A percentile compares a stretch with the other conserved stretches of the same genome.
These are phyloP conservation scores for Apis laboriosa DNA, from an alignment of 1,140 invertebrate genomes.

Conservation along the genomic window DNA sequence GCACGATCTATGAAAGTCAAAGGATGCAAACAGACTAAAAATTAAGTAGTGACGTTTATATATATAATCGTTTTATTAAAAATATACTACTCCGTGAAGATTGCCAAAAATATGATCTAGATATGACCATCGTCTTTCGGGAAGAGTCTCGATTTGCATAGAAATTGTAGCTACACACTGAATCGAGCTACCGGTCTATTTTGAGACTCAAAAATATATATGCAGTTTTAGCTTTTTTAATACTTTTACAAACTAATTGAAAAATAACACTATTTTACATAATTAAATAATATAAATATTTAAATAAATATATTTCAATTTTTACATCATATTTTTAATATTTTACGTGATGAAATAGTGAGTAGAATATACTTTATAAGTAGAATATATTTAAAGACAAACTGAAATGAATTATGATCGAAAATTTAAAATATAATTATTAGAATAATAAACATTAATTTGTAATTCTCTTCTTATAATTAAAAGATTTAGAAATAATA, in stretches of 20 bases:
- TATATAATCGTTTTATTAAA: slow-evolving; percentile 68
- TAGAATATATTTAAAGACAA: background rate
- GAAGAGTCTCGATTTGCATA: slow-evolving; percentile 8
- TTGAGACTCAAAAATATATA: slow-evolving; percentile 68
- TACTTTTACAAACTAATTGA: background rate
- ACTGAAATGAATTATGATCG: no score
- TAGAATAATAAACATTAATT: no score
- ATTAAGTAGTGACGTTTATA: slow-evolving; percentile 42
- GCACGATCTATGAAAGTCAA: background rate
- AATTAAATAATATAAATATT: background rate
- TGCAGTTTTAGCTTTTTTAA: slow-evolving; percentile 62
- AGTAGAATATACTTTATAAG: background rate
- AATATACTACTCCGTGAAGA: slow-evolving; percentile 57
- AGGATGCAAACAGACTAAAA: slow-evolving; percentile 14
- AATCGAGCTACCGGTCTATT: slow-evolving; percentile 63
- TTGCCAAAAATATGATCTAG: slow-evolving; percentile 73
- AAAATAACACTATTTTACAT: background rate
- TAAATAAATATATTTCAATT: background rate
- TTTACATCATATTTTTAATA: background rate
- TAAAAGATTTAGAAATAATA: no score
- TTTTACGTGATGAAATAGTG: no score
- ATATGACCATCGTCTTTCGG: slow-evolving; percentile 45
- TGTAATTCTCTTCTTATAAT: no score
- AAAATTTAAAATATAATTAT: no score
- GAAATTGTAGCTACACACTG: background rate